These are phyloP conservation scores for Sinocyclocheilus anshuiensis DNA, from an alignment of 2,113 vertebrate species.

Conservation along the genomic window DNA sequence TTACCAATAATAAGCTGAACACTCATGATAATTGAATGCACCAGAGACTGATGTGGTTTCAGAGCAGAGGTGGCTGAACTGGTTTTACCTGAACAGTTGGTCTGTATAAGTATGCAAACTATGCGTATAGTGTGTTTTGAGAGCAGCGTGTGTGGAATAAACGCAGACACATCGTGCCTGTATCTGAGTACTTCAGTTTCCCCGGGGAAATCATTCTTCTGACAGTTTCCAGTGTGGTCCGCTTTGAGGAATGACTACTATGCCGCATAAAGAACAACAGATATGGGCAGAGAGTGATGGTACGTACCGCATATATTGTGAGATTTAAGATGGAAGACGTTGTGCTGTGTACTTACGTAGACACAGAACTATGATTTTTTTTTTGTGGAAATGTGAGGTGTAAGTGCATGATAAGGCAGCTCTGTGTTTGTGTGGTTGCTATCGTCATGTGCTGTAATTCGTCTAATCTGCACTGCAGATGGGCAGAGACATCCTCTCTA, in stretches of 20 bases:
- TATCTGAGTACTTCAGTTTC: neutral
- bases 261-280: neutral
- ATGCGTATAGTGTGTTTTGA: conserved; percentile 34
- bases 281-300: conserved; percentile 9
- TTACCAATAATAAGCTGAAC: neutral
- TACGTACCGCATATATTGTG: conserved; percentile 1
- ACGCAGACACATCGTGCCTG: neutral
- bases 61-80: conserved; percentile 39
- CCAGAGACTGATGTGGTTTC: conserved; percentile 1
- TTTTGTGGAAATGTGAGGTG: conserved; percentile 33
- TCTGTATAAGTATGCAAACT: conserved; percentile 64
- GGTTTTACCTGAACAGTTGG: conserved; percentile 63
- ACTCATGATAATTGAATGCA: neutral
- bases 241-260: neutral
- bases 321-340: neutral
- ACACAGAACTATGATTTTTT: neutral
- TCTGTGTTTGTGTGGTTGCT: conserved; percentile 60
- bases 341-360: neutral
- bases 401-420: conserved; percentile 46
- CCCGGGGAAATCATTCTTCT: neutral
- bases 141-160: neutral
- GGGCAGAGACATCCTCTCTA: conserved; percentile 58
- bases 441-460: conserved; percentile 56
- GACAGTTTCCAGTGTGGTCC: neutral
- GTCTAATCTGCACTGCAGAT: conserved; percentile 41